Conservation (phyloP, 1,140 invertebrate species). For the Cyclargus thomasi region DNA sequence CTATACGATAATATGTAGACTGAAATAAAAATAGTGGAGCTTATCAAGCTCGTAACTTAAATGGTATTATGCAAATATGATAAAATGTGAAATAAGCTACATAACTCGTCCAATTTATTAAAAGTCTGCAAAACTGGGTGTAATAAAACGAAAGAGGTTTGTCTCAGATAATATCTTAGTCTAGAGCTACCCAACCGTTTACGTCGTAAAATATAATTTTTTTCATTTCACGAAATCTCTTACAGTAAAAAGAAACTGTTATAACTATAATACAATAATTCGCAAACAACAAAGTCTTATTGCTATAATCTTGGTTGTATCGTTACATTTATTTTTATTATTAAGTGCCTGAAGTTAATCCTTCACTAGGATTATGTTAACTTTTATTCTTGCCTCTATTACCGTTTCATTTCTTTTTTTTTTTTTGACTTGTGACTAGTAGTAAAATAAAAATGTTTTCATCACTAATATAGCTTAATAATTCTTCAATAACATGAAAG, state of each 20-base stretch:
- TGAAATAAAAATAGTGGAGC: no score
- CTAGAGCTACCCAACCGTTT: background rate
- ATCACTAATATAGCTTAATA: no score
- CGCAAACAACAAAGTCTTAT: background rate
- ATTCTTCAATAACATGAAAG: no score
- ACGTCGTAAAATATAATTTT: background rate
- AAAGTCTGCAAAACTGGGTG: background rate
- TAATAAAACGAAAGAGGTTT: conserved; percentile 3
- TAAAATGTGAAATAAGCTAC: background rate
- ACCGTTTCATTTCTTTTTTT: no score
- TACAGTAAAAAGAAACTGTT: background rate
- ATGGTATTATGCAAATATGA: background rate
- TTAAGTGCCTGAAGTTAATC: background rate
- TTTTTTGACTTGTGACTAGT: no score
- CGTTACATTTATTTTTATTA: background rate
- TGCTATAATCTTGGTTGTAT: background rate
- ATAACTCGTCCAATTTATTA: background rate
- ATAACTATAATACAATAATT: background rate
- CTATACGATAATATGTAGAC: no score
- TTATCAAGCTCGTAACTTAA: background rate
- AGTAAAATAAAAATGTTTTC: no score
- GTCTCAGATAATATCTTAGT: background rate
- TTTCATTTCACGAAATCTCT: conserved; percentile 1
- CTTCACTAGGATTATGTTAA: no score
- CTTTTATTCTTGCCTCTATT: no score